Evolutionary conservation across 2,797 vertebrate genomes (phyloP).

Genomic region (Zonotrichia albicollis): DNA sequence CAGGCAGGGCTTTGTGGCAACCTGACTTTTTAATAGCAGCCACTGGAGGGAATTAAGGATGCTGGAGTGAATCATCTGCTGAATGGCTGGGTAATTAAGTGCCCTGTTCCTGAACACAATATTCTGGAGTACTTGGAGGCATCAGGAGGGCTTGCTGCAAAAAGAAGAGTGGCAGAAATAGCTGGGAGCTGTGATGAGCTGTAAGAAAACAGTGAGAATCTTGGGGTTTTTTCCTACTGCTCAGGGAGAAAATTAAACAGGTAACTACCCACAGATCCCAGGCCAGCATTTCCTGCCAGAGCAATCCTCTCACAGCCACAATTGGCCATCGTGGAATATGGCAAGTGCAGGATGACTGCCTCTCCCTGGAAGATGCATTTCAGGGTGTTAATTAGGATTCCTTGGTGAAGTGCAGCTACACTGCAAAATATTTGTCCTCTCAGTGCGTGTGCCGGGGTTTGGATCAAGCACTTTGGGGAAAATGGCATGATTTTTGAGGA

Average conservation of each 20-base stretch:
- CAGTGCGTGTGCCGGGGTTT: rapidly evolving
- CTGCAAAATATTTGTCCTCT: not conserved
- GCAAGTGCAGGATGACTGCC: not conserved
- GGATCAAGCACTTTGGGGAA: not conserved
- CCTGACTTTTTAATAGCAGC: not conserved
- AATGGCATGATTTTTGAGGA: not conserved
- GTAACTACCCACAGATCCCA: not conserved
- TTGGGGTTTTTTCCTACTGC: not conserved
- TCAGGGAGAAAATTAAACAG: not conserved
- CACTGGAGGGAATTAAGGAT: not conserved
- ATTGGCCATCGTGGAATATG: not conserved
- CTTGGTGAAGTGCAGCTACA: not conserved
- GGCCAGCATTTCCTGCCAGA: not conserved
- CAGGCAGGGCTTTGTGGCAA: not conserved
- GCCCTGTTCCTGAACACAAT: not conserved
- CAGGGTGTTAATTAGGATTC: not conserved
- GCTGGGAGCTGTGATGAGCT: not conserved
- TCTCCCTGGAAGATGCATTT: not conserved
- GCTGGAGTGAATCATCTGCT: not conserved
- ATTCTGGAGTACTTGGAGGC: not conserved
- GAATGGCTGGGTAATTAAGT: not conserved
- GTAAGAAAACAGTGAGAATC: not conserved
- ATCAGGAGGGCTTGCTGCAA: not conserved
- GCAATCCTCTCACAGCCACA: not conserved
- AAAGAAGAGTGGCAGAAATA: not conserved